phyloP scores from a whole-genome alignment of 2,113 vertebrate genomes.

The Clarias macrocephalus region DNA sequence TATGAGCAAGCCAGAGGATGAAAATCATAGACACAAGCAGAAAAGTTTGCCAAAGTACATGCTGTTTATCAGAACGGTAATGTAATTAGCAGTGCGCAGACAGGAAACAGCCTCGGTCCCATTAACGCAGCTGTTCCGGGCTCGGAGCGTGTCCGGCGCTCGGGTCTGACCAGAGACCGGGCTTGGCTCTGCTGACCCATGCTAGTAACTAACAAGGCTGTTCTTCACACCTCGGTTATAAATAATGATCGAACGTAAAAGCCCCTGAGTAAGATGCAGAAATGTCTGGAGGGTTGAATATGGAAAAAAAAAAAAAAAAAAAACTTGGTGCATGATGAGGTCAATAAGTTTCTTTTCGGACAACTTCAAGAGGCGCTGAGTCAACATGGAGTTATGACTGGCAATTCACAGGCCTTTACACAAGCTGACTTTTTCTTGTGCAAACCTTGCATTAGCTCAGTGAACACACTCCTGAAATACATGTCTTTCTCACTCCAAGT shows the following conservation, averaged over 20 bases:
- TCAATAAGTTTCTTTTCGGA: constrained; percentile 23
- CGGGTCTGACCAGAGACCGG: background rate
- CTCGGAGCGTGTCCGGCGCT: constrained; percentile 1
- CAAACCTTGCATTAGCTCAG: constrained; percentile 25
- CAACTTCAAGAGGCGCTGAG: constrained; percentile 2
- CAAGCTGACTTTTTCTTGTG: constrained; percentile 11
- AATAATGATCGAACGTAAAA: constrained; percentile 44
- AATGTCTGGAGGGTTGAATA: background rate
- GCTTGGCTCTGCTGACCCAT: constrained; percentile 27
- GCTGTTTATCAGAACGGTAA: constrained; percentile 51
- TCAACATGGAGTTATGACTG: constrained; percentile 19
- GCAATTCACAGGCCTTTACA: constrained; percentile 9
- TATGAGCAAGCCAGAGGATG: constrained; percentile 45
- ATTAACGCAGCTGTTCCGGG: constrained; percentile 37
- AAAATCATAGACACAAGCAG: constrained; percentile 51
- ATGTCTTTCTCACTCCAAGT: background rate
- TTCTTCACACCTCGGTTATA: constrained; percentile 34
- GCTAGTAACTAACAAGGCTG: constrained; percentile 39
- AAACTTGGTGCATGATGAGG: background rate
- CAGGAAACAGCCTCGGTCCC: constrained; percentile 25
- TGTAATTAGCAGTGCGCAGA: constrained; percentile 52
- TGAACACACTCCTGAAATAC: constrained; percentile 10
- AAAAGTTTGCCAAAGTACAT: constrained; percentile 53
- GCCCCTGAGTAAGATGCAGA: constrained; percentile 8
- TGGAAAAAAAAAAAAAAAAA: background rate